Evolutionary conservation across 2,797 vertebrate genomes (phyloP).

Genomic region (Mormyrus hasselquistii): DNA sequence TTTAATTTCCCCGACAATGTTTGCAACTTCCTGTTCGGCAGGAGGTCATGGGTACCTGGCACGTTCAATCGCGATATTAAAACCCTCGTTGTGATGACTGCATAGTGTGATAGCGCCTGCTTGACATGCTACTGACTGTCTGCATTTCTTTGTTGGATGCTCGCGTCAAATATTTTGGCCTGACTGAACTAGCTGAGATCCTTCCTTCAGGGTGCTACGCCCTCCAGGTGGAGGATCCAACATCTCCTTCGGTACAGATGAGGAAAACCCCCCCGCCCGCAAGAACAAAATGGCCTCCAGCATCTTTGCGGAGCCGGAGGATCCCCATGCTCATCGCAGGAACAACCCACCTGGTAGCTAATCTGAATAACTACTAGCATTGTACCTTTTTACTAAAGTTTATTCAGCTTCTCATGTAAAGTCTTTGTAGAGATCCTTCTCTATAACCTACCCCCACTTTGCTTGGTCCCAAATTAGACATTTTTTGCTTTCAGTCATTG

Average conservation of each 20-base stretch:
- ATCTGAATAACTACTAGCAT: background rate
- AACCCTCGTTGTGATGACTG: background rate
- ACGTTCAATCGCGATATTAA: background rate
- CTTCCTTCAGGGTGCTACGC: constrained; percentile 71
- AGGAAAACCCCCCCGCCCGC: constrained; percentile 68
- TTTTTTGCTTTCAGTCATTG: background rate
- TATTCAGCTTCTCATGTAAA: background rate
- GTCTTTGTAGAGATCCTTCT: background rate
- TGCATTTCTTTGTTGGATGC: background rate
- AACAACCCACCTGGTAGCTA: constrained; percentile 70
- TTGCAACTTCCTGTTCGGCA: background rate
- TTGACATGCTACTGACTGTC: background rate
- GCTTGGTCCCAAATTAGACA: background rate
- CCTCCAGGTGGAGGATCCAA: constrained; percentile 92
- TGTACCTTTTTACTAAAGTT: background rate
- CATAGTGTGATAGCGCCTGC: background rate
- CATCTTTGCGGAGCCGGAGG: constrained; percentile 88
- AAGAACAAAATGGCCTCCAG: constrained; percentile 92
- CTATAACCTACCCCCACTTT: background rate
- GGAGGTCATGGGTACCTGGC: background rate
- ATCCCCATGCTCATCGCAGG: constrained; percentile 73
- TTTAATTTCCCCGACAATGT: background rate
- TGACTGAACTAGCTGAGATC: background rate
- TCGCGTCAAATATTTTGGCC: background rate
- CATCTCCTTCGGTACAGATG: constrained; percentile 79